These are phyloP conservation scores for Coturnix japonica DNA, from an alignment of 2,113 vertebrate genomes.

Conservation along the genomic window DNA sequence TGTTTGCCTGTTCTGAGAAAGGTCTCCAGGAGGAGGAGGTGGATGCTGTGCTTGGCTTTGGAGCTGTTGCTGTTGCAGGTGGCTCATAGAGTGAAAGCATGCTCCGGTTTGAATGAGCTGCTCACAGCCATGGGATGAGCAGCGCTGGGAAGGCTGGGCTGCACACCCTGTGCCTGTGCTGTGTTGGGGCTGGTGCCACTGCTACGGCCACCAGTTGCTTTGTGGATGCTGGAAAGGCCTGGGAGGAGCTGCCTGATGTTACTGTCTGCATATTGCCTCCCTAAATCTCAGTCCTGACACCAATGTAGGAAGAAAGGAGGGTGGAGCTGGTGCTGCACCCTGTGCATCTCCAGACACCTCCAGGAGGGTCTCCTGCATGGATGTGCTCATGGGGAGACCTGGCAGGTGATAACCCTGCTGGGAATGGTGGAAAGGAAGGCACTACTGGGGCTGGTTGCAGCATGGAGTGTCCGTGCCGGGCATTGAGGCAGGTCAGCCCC, in stretches of 20 bases:
- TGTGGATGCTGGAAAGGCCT: neutral
- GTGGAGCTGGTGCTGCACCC: slow-evolving; percentile 62
- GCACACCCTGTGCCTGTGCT: accelerated
- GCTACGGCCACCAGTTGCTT: neutral
- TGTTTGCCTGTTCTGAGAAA: neutral
- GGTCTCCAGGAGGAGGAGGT: neutral
- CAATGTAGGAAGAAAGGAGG: slow-evolving; percentile 35
- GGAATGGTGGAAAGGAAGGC: neutral
- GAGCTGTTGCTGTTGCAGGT: neutral
- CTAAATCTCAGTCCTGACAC: slow-evolving; percentile 62
- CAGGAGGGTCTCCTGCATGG: neutral
- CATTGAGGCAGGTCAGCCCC: neutral
- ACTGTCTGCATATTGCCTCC: neutral
- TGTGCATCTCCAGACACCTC: neutral
- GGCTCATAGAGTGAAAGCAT: accelerated
- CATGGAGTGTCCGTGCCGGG: neutral
- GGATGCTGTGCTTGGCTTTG: neutral
- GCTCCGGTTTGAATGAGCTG: neutral
- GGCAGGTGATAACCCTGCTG: neutral
- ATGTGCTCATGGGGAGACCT: neutral
- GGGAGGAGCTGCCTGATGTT: neutral
- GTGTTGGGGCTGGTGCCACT: neutral
- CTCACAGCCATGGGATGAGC: accelerated
- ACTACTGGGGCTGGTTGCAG: neutral
- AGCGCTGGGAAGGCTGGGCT: accelerated